Base-by-base conservation (phyloP, 2,113 vertebrate genomes). In the Casuarius casuarius region DNA sequence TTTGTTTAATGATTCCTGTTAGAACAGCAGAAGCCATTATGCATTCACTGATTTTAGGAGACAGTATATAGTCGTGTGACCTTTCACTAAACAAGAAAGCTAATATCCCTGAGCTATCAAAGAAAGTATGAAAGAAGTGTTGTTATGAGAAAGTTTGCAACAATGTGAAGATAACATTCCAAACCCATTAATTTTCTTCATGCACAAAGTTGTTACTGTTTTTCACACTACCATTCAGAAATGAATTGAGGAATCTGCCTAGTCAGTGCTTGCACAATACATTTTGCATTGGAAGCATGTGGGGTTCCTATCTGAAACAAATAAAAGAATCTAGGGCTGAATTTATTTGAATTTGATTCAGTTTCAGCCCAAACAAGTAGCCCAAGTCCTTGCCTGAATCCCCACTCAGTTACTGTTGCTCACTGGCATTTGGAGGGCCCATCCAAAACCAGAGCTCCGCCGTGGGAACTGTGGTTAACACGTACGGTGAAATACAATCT, bases 1-100 rank as follows among this genome's bases (percentile, higher is more conserved):
- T 98, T 98, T 99, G 98, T 98, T 99, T 99, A 99, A 99, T 98
- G 98, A 99, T 98, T 98, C 98, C 98, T 98, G 97, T 98, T 99
- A 88, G 90, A 98, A 98, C 97, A 98, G 98, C 95, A 97, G 95
- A 97, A 97, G 91, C 96, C 92, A 96, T 98, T 97, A 97, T 67
- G 94, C 93, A 96, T 97, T 97, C 96, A 87, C 96, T 97, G 95
- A 94, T 97, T 98, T 98, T 97, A 97, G 97, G 93, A 97, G 94
- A 95, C 22, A 14, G 44, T 95, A 92, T 94, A 89, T 87, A 97
- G 96, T 80, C 87, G 67, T 73, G 61, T 96, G 95, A 97, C 95
- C 95, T 98, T 98, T 97, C 40, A 86, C 68, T 94, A 87, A 87
- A 96, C 81, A 94, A n/a, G 54, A 94, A 83, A 93, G 93, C 48